Evolutionary conservation across 2,113 vertebrate species (phyloP).

Genomic region (Hydrochoerus hydrochaeris): DNA sequence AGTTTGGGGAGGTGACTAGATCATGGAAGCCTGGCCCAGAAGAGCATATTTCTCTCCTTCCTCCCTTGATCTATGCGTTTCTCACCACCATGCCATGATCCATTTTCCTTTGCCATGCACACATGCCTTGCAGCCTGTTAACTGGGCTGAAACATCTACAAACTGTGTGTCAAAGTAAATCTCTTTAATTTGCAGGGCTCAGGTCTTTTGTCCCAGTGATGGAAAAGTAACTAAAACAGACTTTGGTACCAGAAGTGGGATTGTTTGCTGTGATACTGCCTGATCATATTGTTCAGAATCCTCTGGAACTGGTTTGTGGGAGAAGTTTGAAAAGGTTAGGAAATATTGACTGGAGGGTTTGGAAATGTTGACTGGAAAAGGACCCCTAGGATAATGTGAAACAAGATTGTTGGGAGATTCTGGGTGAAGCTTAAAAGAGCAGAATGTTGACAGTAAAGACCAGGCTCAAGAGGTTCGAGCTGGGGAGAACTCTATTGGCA

Average conservation of each 20-base stretch:
- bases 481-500: neutral
- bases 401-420: neutral
- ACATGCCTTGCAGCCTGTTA: neutral
- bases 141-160: neutral
- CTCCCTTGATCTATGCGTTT: neutral
- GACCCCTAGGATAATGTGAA: neutral
- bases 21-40: neutral
- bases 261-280: neutral
- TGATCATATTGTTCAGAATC: neutral
- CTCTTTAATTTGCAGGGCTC: neutral
- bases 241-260: neutral
- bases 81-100: neutral
- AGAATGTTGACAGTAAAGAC: neutral
- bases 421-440: neutral
- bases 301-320: neutral
- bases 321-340: neutral
- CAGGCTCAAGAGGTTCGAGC: neutral
- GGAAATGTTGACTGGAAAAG: neutral
- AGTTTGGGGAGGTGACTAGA: neutral
- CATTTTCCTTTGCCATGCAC: neutral
- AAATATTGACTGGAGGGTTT: neutral
- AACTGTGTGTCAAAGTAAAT: neutral
- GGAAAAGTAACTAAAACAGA: neutral
- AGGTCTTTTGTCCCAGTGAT: neutral
- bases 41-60: neutral